These are phyloP conservation scores for Bettongia penicillata DNA, from an alignment of 2,113 vertebrate species.

Conservation along the genomic window DNA sequence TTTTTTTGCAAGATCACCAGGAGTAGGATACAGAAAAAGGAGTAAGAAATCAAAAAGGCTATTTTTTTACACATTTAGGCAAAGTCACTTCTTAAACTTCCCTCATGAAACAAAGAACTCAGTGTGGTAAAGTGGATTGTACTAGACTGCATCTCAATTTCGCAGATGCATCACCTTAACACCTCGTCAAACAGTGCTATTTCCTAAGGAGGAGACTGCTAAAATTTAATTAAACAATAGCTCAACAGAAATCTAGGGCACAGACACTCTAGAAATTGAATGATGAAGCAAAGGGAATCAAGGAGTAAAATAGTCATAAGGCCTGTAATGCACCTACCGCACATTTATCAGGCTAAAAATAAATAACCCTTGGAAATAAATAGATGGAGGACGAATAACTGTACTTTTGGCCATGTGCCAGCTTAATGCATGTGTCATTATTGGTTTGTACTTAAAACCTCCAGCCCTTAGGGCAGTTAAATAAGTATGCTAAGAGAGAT, in stretches of 20 bases:
- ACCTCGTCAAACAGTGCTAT: slow-evolving; percentile 3
- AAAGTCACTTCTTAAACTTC: slow-evolving; percentile 29
- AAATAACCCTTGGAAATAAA: slow-evolving; percentile 60
- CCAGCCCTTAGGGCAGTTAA: slow-evolving; percentile 70
- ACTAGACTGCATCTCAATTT: neutral
- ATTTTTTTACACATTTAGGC: slow-evolving; percentile 11
- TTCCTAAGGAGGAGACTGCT: neutral
- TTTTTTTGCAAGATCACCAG: slow-evolving; percentile 15
- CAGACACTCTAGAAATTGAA: neutral
- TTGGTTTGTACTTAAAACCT: slow-evolving; percentile 71
- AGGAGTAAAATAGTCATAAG: neutral
- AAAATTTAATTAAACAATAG: neutral
- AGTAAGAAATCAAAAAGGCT: slow-evolving; percentile 12
- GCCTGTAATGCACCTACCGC: neutral
- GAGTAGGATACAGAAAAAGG: neutral
- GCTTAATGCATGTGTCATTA: slow-evolving; percentile 73
- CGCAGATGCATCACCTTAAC: neutral
- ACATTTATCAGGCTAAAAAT: slow-evolving; percentile 50
- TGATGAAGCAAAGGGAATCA: neutral
- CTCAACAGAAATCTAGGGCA: slow-evolving; percentile 11
- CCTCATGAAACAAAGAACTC: slow-evolving; percentile 17
- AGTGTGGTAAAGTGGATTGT: neutral
- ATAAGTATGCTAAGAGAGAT: slow-evolving; percentile 64
- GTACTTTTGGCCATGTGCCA: slow-evolving; percentile 48
- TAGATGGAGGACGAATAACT: slow-evolving; percentile 35